These are phyloP conservation scores for Saxidomus purpurata DNA, from an alignment of 1,140 invertebrate species.

Conservation along the genomic window DNA sequence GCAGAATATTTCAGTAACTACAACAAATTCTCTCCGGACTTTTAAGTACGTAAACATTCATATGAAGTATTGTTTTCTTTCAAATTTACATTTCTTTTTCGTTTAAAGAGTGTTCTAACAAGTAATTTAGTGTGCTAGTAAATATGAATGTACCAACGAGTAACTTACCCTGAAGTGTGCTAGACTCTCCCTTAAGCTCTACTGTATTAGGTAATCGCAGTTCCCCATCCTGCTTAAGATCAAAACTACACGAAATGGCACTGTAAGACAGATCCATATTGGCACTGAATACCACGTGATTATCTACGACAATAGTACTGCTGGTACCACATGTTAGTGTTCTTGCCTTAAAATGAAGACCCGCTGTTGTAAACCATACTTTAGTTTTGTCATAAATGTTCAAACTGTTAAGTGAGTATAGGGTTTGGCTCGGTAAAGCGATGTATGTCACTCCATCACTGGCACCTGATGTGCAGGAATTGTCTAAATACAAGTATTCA, in stretches of 20 bases:
- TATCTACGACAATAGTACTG: conserved; percentile 70
- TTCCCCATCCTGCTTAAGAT: conserved; percentile 74
- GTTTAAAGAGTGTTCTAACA: too few relatives aligned
- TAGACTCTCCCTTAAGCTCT: conserved; percentile 76
- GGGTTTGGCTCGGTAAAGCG: conserved; percentile 37
- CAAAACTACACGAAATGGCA: conserved; percentile 76
- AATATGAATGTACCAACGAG: neutral
- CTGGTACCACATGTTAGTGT: conserved; percentile 70
- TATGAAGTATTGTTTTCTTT: too few relatives aligned
- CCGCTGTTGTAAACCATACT: conserved; percentile 65
- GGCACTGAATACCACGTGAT: conserved; percentile 75
- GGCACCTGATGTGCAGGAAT: conserved; percentile 64
- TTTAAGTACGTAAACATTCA: too few relatives aligned
- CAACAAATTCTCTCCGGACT: too few relatives aligned
- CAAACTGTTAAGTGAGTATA: conserved; percentile 58
- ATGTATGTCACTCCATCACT: conserved; percentile 64
- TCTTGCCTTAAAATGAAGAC: conserved; percentile 72
- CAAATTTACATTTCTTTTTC: too few relatives aligned
- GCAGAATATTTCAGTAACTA: too few relatives aligned
- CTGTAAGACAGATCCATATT: conserved; percentile 73
- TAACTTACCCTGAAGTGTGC: conserved; percentile 76
- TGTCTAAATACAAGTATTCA: conserved; percentile 70
- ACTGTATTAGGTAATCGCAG: conserved; percentile 75
- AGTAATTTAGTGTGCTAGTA: neutral
- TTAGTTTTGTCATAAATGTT: conserved; percentile 60